A percentile compares a stretch with the other conserved stretches of the same genome.
These are phyloP conservation scores for Neopipo cinnamomea DNA, from an alignment of 2,113 vertebrate genomes.

Conservation along the genomic window DNA sequence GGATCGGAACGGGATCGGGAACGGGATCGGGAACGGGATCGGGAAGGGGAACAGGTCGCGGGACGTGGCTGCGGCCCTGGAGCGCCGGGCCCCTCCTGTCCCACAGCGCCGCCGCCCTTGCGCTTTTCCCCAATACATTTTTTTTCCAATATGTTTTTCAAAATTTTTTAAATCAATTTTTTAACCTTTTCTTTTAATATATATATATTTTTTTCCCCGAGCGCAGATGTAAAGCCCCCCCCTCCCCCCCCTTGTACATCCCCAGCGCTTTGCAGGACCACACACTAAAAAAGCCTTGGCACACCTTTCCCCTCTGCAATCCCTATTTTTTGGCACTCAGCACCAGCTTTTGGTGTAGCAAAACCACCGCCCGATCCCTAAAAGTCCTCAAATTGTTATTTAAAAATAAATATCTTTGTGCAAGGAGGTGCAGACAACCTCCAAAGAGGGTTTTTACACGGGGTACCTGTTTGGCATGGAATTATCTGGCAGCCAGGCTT, in stretches of 20 bases:
- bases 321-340: accelerated
- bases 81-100: not conserved
- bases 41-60: not conserved
- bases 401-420: accelerated
- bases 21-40: not conserved
- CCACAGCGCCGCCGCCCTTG: accelerated
- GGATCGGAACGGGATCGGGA: not conserved
- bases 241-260: accelerated
- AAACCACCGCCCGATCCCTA: accelerated
- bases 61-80: not conserved
- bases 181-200: not conserved
- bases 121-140: accelerated
- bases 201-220: not conserved
- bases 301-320: accelerated
- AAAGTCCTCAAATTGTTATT: not conserved
- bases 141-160: no score
- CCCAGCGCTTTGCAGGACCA: not conserved
- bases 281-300: accelerated
- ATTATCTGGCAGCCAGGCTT: not conserved
- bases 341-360: accelerated
- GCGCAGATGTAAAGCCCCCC: accelerated
- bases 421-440: accelerated
- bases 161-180: not conserved
- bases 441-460: not conserved
- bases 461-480: not conserved